These are phyloP conservation scores for Nothura maculosa DNA, from an alignment of 2,797 vertebrate species.

Conservation along the genomic window DNA sequence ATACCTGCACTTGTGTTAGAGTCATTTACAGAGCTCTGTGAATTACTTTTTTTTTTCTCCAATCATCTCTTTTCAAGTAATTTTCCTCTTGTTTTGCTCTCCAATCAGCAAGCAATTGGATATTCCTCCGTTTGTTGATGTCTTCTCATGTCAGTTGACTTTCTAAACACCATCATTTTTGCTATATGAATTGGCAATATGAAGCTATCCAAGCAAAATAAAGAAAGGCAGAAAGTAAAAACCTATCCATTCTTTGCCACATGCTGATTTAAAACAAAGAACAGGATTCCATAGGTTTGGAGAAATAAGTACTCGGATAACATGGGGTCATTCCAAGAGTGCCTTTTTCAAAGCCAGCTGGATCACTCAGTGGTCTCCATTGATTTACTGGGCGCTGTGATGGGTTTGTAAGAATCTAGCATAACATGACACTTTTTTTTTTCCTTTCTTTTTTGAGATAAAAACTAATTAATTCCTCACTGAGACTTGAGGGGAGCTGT, in stretches of 20 bases:
- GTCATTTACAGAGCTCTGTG: not conserved
- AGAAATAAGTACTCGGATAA: not conserved
- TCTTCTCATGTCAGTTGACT: not conserved
- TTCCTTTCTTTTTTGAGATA: not conserved
- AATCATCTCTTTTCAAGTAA: not conserved
- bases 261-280: not conserved
- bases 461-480: not conserved
- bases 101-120: not conserved
- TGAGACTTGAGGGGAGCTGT: not conserved
- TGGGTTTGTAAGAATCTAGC: not conserved
- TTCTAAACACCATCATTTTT: slow-evolving; percentile 1
- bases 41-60: not conserved
- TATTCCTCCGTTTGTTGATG: not conserved
- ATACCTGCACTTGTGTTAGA: not conserved
- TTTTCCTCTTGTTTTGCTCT: slow-evolving; percentile 5
- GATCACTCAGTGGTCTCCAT: not conserved
- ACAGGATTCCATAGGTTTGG: not conserved
- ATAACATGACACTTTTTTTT: not conserved
- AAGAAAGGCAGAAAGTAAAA: not conserved
- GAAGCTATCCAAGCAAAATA: slow-evolving; percentile 24
- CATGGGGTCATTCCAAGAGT: not conserved
- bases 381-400: not conserved
- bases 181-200: not conserved
- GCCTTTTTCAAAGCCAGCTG: not conserved
- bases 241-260: not conserved